Evolutionary conservation across 1,140 invertebrate species (phyloP), one percentile per base, ranked within the genome.

Genomic region (Apis florea): DNA sequence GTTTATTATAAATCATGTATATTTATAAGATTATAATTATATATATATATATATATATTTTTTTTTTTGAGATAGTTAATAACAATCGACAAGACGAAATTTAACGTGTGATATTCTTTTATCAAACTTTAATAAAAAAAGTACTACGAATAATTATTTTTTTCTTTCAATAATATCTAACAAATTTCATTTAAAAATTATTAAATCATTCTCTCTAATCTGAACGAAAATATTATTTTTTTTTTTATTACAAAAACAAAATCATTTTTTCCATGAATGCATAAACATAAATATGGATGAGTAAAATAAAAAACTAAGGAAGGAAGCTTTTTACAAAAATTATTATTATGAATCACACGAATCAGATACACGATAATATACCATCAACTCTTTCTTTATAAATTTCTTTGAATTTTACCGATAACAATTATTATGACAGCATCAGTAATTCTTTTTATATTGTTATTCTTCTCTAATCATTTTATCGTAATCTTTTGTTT

Each of bases 371-470:
- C 26, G 77, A 79, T 79, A 79, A 63, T 24, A 26, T 0, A n/a
- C n/a, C 71, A 63, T 63, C 68, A 19, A 31, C 12, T 15, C 10
- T 68, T 67, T 64, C 69, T n/a, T n/a, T 71, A 71, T n/a, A 79
- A 71, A 19, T 12, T 53, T 47, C 58, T 61, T 31, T 24, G 1
- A 21, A 40, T 71, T 53, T 21, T 47, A 79, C 26, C 31, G 40
- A n/a, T 15, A 21, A 40, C 24, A 49, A 61, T 49, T 59, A 21
- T 26, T 54, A 24, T 51, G 21, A 24, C 24, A 51, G 11, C 12
- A 59, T 21, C 66, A 24, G 53, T 13, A 12, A 56, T 26, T 21
- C 19, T 71, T 17, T 51, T 15, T 4, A 13, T 13, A 13, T 10
- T 24, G 10, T 24, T 10, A 24, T 13, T 12, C 9, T 67, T 67